Conservation (phyloP, 2,113 vertebrate species). For the Scomber japonicus region DNA sequence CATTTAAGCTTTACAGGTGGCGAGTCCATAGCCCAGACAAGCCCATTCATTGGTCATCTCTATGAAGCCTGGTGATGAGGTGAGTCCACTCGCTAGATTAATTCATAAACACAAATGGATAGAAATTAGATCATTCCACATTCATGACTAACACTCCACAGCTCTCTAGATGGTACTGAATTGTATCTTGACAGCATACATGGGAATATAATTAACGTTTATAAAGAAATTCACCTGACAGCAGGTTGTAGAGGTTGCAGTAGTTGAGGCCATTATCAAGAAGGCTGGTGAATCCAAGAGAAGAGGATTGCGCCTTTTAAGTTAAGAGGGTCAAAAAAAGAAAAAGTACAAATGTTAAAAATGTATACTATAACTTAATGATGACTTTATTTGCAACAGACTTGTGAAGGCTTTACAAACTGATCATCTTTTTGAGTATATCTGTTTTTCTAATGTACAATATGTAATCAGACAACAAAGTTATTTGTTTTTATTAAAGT, state of each 20-base stretch:
- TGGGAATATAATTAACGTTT: too few relatives aligned
- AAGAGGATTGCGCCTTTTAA: constrained; percentile 36
- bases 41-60: constrained; percentile 68
- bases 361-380: too few relatives aligned
- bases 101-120: background rate
- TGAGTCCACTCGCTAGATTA: constrained; percentile 54
- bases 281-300: constrained; percentile 52
- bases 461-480: too few relatives aligned
- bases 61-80: constrained; percentile 43
- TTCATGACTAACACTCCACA: background rate
- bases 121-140: background rate
- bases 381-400: too few relatives aligned
- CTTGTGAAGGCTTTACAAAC: too few relatives aligned
- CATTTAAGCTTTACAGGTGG: constrained; percentile 27
- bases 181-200: too few relatives aligned
- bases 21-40: constrained; percentile 41
- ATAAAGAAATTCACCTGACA: constrained; percentile 35
- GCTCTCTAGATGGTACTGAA: too few relatives aligned
- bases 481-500: too few relatives aligned
- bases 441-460: too few relatives aligned
- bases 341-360: background rate
- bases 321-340: background rate
- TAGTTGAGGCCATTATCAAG: constrained; percentile 58
- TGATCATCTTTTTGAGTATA: too few relatives aligned
- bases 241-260: constrained; percentile 63